Base-by-base conservation (phyloP, 1,140 invertebrate genomes). In the Oryctes rhinoceros region DNA sequence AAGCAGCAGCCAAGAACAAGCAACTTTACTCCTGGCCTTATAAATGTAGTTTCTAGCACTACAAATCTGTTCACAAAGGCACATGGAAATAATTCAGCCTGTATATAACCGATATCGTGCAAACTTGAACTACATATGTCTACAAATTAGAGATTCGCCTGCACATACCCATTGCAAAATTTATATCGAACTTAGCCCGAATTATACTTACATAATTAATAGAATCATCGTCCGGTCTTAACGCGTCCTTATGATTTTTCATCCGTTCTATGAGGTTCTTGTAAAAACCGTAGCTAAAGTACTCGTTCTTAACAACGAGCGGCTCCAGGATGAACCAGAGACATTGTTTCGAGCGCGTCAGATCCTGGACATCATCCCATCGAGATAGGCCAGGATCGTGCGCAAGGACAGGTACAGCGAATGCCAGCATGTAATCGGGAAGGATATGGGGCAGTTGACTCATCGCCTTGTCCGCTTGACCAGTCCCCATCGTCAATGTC, bases 381-480 rank as follows among this genome's bases (percentile, higher is more conserved):
- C 91, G 90, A 35, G 92, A 94, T 84, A 95, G 97, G 81, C 92
- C 91, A 6, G 96, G 95, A 88, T 97, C 95, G 87, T 99, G 96
- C 4, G 97, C 94, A 15, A 99, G 91, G 44, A 99, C 91, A 76
- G 98, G 96, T 76, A 99, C 94, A 3, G 97, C 95, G 88, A 98
- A 99, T 76, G 97, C 96, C 83, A 99, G 88, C 93, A 98, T 97
- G 87, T 98, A 99, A 89, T 99, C 98, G 76, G 98, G 97, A 86
- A 97, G 89, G 86, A 97, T 96, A 86, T 96, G 94, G n/a, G 94
- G 92, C 84, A 96, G 86, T 88, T 96, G 94, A 83, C 91, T 89
- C 81, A 93, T 89, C 20, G 93, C 91, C 85, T 92, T 91, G 86
- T 94, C 91, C 81, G 91, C 90, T 88, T 85, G 85, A n/a, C 84